Evolutionary conservation across 2,888 invertebrate genomes (phyloP).

Genomic region (Globia sparganii): DNA sequence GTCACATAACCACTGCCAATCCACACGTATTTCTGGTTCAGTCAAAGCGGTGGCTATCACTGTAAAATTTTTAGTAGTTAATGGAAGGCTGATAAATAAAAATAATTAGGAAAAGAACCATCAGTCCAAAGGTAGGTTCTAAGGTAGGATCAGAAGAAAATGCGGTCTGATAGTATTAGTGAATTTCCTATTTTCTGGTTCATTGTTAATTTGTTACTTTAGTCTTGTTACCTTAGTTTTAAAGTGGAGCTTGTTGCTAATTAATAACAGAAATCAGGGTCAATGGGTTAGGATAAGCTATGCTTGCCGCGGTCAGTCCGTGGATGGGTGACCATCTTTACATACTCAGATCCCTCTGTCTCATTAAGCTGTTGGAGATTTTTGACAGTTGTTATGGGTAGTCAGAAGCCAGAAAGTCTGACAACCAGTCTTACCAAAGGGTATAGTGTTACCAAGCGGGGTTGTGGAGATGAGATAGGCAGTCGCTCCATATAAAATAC

Average conservation of each 20-base stretch:
- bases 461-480: not conserved
- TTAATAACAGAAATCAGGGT: not conserved
- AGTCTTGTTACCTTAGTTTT: not conserved
- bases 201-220: not conserved
- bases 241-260: not conserved
- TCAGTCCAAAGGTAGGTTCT: not conserved
- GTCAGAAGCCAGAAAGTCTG: not conserved
- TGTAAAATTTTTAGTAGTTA: conserved; percentile 77
- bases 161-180: not conserved
- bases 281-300: not conserved
- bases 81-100: not conserved
- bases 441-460: not conserved
- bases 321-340: not conserved
- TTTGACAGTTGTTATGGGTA: no score
- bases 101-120: not conserved
- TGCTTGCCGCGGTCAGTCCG: not conserved
- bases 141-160: not conserved
- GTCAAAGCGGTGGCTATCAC: conserved; percentile 97
- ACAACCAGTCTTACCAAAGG: not conserved
- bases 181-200: not conserved
- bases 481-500: not conserved
- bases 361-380: not conserved
- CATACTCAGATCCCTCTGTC: not conserved
- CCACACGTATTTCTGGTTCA: conserved; percentile 95
- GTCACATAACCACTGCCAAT: conserved; percentile 98